These are phyloP conservation scores for Cavia aperea DNA, from an alignment of 2,113 vertebrate species.

Conservation along the genomic window DNA sequence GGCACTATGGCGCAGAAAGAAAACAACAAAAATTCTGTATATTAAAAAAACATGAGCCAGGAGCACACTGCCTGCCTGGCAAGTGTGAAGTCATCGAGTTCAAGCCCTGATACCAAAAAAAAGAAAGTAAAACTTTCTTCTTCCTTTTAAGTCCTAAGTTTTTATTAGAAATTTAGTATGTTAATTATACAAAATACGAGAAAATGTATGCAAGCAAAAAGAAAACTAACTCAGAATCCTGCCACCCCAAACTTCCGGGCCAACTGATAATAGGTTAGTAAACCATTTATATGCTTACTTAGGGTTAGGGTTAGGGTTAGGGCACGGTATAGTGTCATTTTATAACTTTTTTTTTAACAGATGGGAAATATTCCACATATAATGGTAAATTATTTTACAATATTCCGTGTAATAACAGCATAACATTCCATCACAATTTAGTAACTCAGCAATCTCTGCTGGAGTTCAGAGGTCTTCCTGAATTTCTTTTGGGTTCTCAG, in stretches of 20 bases:
- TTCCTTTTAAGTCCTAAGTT: slow-evolving; percentile 1
- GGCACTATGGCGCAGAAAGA: no score
- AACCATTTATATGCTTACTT: background rate
- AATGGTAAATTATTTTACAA: background rate
- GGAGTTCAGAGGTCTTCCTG: background rate
- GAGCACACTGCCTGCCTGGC: no score
- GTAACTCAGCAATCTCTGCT: no score
- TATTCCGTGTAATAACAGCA: background rate
- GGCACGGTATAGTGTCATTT: background rate
- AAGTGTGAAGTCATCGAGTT: no score
- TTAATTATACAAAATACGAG: background rate
- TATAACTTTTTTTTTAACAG: background rate
- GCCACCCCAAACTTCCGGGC: background rate
- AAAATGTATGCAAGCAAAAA: background rate
- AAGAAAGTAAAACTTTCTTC: background rate
- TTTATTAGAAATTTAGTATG: background rate
- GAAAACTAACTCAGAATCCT: background rate
- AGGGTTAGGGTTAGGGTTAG: no score
- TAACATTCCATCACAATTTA: background rate
- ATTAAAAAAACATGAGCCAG: background rate
- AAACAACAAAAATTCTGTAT: background rate
- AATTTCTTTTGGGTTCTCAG: background rate
- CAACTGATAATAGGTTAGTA: background rate
- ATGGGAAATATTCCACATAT: background rate
- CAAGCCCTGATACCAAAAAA: no score